Conservation (phyloP, 2,888 invertebrate species). For the Dimorphilus gyrociliatus region DNA sequence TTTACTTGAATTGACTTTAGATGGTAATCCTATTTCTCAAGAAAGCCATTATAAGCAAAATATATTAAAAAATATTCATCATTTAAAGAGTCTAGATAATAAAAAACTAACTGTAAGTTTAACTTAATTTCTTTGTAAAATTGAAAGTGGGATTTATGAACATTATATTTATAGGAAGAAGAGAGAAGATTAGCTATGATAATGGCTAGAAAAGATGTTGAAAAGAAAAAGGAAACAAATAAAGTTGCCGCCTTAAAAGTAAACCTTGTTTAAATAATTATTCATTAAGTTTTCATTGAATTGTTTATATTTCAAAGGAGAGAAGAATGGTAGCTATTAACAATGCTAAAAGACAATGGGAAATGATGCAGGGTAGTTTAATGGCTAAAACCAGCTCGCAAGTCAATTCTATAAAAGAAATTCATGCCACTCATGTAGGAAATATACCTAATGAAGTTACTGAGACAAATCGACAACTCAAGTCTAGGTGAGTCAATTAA, state of each 20-base stretch:
- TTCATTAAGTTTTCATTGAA: background rate
- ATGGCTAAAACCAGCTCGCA: slow-evolving; percentile 20
- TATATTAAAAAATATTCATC: slow-evolving; percentile 29
- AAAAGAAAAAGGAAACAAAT: slow-evolving; percentile 28
- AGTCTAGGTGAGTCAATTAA: too few species aligned
- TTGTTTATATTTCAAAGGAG: slow-evolving; percentile 18
- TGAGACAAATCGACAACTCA: too few species aligned
- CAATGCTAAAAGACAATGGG: slow-evolving; percentile 35
- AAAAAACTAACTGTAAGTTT: slow-evolving; percentile 29
- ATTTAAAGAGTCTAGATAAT: slow-evolving; percentile 34
- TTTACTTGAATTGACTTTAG: slow-evolving; percentile 65
- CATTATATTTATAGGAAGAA: slow-evolving; percentile 22
- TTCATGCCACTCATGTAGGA: slow-evolving; percentile 30
- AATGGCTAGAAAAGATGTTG: slow-evolving; percentile 33
- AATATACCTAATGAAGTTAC: slow-evolving; percentile 17
- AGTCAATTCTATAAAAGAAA: slow-evolving; percentile 19
- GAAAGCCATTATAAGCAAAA: slow-evolving; percentile 53
- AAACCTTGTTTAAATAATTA: slow-evolving; percentile 5
- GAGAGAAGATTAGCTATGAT: slow-evolving; percentile 29
- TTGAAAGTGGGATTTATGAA: background rate
- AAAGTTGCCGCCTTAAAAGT: slow-evolving; percentile 31
- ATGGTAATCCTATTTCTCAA: slow-evolving; percentile 43
- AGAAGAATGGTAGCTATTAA: slow-evolving; percentile 31
- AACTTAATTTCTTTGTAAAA: background rate
- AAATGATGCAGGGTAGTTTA: slow-evolving; percentile 28